Conservation (phyloP, 64 coral and sea anemone species). For the Astreopora myriophthalma region DNA sequence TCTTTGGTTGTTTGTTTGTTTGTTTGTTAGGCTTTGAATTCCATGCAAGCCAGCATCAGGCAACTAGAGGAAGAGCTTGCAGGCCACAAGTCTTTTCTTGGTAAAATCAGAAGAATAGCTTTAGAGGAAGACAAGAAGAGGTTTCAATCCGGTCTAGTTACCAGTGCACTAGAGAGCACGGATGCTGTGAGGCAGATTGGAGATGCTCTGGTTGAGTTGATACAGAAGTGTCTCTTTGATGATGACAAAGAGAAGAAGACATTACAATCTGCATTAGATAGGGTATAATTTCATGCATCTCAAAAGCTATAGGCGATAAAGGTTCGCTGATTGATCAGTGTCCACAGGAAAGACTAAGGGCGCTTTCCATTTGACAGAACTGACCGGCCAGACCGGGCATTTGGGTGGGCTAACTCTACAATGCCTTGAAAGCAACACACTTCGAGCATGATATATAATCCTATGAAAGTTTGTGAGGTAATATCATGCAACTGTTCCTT, state of each 20-base stretch:
- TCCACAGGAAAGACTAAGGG: too few species aligned
- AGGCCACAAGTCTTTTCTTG: constrained; percentile 14
- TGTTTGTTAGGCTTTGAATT: constrained; percentile 18
- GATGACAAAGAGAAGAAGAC: constrained; percentile 75
- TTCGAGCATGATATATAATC: too few species aligned
- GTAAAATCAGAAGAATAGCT: constrained; percentile 48
- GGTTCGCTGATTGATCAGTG: too few species aligned
- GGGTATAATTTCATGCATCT: constrained; percentile 40
- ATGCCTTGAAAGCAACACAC: too few species aligned
- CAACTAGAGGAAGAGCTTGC: constrained; percentile 27
- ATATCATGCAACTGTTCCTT: too few species aligned
- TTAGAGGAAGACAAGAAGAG: constrained; percentile 63
- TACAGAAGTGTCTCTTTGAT: constrained; percentile 83
- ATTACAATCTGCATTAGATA: constrained; percentile 50
- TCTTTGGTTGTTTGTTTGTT: too few species aligned
- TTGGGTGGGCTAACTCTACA: too few species aligned
- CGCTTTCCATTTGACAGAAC: too few species aligned
- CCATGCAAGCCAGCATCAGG: constrained; percentile 4
- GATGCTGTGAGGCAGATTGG: neutral
- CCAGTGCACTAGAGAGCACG: constrained; percentile 25
- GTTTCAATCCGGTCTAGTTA: constrained; percentile 56
- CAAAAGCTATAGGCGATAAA: too few species aligned
- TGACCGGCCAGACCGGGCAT: too few species aligned
- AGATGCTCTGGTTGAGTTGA: constrained; percentile 40
- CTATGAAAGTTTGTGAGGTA: too few species aligned